These are phyloP conservation scores for Rotaria magnacalcarata DNA, from an alignment of 2,888 invertebrate genomes.

Conservation along the genomic window DNA sequence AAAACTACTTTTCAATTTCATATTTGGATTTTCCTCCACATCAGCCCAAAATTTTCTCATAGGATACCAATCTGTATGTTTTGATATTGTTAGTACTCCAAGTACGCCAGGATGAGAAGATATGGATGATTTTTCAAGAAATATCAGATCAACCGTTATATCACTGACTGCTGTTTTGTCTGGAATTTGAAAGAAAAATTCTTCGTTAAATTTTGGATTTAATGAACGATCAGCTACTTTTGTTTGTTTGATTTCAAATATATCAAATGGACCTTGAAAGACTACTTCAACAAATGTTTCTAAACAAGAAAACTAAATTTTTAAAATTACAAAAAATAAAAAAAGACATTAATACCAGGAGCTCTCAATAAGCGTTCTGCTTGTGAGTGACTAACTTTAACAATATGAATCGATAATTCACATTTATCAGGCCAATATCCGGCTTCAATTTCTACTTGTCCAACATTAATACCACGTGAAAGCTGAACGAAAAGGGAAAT, in stretches of 20 bases:
- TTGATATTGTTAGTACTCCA: not conserved
- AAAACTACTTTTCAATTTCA: conserved; percentile 5
- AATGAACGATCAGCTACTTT: conserved; percentile 23
- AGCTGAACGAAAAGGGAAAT: not conserved
- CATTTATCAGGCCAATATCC: not conserved
- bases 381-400: conserved; percentile 18
- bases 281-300: conserved; percentile 23
- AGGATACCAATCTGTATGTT: conserved; percentile 28
- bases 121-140: not conserved
- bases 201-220: conserved; percentile 25
- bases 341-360: not conserved
- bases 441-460: conserved; percentile 19
- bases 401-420: not conserved
- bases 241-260: not conserved
- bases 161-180: conserved; percentile 19
- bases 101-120: not conserved
- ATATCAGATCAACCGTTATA: not conserved
- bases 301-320: not conserved
- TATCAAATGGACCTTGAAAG: conserved; percentile 34
- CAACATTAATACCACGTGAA: conserved; percentile 27
- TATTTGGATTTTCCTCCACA: not conserved
- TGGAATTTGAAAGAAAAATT: conserved; percentile 5
- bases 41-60: conserved; percentile 19
- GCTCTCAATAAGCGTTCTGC: not conserved
- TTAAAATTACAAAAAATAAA: not conserved